Evolutionary conservation across 2,888 invertebrate species (phyloP), one percentile per base, ranked within the genome.

Genomic region (Caenorhabditis wallacei): DNA sequence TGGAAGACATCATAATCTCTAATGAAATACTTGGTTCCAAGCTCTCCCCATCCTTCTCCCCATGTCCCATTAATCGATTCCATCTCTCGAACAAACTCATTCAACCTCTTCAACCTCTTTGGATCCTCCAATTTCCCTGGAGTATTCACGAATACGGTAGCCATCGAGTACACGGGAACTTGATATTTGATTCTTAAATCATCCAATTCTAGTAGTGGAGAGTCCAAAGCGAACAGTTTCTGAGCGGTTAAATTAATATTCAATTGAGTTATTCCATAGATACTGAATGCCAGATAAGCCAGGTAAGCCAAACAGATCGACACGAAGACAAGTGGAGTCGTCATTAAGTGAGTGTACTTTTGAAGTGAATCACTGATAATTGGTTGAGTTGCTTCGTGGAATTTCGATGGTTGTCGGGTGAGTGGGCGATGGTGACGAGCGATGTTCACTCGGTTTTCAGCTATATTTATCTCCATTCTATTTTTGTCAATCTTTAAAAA

Each of bases 311-410:
- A 24, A 18, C 90, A 87, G 13, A 89, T 84, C 13, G 83, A 61
- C 13, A 87, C 78, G 40, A 89, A 90, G 30, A 91, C 89, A 7
- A 85, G 24, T 10, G 85, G 82, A 22, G 84, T 86, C 7, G 86
- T 84, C 86, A 88, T 88, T 10, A 85, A 30, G 61, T 86, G 76
- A 10, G 87, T 87, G 72, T 88, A 88, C 59, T 84, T 75, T 30
- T 80, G 83, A 18, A 87, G 82, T 64, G 87, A 85, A 24, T 85
- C 84, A 59, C 87, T 86, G 75, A 90, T 88, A 57, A 88, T 85
- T 16, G 91, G 89, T 66, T 91, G 89, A 13, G 91, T 90, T 48
- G 83, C 82, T 68, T 91, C 90, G 84, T 91, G 90, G 88, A 91
- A 91, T 72, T 91, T 91, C 24, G 89, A 88, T 8, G 88, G 88